Base-by-base conservation (phyloP, 2,888 invertebrate genomes). In the Caenorhabditis plicata region DNA sequence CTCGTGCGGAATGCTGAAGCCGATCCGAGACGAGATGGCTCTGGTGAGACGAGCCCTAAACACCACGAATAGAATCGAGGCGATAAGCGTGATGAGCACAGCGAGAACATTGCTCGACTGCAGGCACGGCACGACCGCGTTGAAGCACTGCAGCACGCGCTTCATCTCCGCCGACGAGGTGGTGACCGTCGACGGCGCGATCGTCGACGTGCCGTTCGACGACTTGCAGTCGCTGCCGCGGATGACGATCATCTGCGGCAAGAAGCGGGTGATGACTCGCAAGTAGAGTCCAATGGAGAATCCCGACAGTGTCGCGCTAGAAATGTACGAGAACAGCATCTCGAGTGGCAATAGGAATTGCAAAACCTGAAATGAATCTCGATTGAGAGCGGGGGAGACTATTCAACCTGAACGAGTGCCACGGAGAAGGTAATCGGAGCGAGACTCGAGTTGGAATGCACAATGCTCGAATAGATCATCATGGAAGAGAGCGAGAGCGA, bases 311-410 rank as follows among this genome's bases (percentile, higher is more conserved):
- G 66, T 49, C 7, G 57, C 54, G 8, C 48, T 51, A 0, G 65
- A 58, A 27, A 69, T 53, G 27, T 65, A 55, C 17, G 69, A 56
- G 42, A 55, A 63, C 19, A 69, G 45, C 39, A 65, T 58, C 38
- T 66, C 60, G 2, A 65, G 36, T 7, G 69, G 69, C 9, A 69
- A 51, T 4, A 66, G 31, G 45, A 68, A 68, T 20, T 64, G 52
- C 9, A 64, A 11, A 3, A 68, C 26, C 49, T 64, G 40, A 13
- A 55, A 50, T n/a, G n/a, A n/a, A n/a, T 29, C 13, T 29, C 9
- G 31, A 11, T 11, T 13, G 9, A 9, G 9, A 11, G 13, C 31
- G 13, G 31, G n/a, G n/a, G n/a, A n/a, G n/a, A n/a, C n/a, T n/a
- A n/a, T n/a, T n/a, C 15, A 9, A 44, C 44, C 44, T 44, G 60